These are phyloP conservation scores for Scaptomyza hsui DNA, from an alignment of 1,140 invertebrate species.

Conservation along the genomic window DNA sequence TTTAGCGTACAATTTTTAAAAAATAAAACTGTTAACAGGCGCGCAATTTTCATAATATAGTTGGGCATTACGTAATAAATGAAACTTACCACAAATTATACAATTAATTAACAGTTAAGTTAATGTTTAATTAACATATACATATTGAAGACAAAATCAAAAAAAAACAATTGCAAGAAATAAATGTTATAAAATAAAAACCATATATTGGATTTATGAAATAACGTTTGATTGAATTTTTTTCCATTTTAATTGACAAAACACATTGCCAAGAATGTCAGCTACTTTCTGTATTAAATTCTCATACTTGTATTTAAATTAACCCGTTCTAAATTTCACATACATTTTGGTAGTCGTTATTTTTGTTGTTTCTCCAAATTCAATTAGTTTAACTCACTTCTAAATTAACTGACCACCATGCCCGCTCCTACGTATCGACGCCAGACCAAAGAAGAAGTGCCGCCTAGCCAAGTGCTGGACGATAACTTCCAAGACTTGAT, in stretches of 20 bases:
- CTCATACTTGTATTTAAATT: background rate
- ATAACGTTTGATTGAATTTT: background rate
- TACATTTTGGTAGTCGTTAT: too few relatives aligned
- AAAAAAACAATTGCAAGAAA: conserved; percentile 49
- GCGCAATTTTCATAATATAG: conserved; percentile 62
- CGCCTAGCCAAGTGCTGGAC: conserved; percentile 35
- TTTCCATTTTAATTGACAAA: too few relatives aligned
- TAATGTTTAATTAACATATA: conserved; percentile 60
- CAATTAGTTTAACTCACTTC: too few relatives aligned
- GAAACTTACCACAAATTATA: conserved; percentile 39
- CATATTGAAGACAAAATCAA: conserved; percentile 63
- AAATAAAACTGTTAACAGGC: conserved; percentile 57
- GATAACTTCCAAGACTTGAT: conserved; percentile 62
- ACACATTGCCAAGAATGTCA: background rate
- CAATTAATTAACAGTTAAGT: conserved; percentile 56
- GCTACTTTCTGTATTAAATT: background rate
- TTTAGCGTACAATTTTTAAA: conserved; percentile 71
- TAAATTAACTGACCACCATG: background rate
- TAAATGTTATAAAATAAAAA: conserved; percentile 64
- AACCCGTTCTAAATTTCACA: background rate
- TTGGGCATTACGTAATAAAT: conserved; percentile 54
- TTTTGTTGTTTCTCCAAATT: background rate
- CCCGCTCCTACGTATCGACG: background rate
- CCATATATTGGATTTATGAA: background rate
- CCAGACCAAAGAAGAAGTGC: background rate